Evolutionary conservation across 2,113 vertebrate species (phyloP).

Genomic region (Illadopsis cleaveri): DNA sequence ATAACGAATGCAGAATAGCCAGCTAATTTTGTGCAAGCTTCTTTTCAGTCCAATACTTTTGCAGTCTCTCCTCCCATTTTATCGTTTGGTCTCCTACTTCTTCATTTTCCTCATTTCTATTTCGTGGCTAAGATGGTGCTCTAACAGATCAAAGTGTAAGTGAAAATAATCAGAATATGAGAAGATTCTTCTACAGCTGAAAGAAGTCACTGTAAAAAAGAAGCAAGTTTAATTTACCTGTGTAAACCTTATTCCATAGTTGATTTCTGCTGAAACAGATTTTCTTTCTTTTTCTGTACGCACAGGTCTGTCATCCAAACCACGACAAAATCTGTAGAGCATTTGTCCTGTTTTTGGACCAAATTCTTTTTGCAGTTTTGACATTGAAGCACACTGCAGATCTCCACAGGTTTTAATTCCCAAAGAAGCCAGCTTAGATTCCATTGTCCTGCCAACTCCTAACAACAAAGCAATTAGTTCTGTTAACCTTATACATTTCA

Average conservation of each 20-base stretch:
- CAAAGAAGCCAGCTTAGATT: constrained; percentile 85
- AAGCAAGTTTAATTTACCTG: constrained; percentile 73
- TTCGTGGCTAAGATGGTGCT: constrained; percentile 29
- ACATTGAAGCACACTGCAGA: constrained; percentile 89
- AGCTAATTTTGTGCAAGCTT: constrained; percentile 50
- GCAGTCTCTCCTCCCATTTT: constrained; percentile 38
- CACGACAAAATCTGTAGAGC: constrained; percentile 93
- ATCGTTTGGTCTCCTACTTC: constrained; percentile 35
- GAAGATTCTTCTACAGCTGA: background rate
- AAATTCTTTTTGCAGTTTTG: constrained; percentile 93
- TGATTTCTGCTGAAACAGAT: constrained; percentile 97
- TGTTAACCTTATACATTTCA: background rate
- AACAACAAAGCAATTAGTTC: constrained; percentile 8
- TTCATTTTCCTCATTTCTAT: constrained; percentile 40
- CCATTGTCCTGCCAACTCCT: constrained; percentile 94
- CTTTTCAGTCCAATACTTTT: constrained; percentile 40
- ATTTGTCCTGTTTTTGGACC: constrained; percentile 94
- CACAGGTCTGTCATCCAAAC: constrained; percentile 92
- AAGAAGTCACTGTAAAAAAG: background rate
- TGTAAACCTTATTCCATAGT: constrained; percentile 96
- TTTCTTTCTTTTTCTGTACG: constrained; percentile 94
- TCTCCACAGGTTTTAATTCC: constrained; percentile 93
- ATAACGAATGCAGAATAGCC: constrained; percentile 23
- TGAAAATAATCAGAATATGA: constrained; percentile 37
- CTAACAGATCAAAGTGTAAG: constrained; percentile 44